Evolutionary conservation across 1,140 invertebrate species (phyloP).

Genomic region (Metaphire vulgaris): DNA sequence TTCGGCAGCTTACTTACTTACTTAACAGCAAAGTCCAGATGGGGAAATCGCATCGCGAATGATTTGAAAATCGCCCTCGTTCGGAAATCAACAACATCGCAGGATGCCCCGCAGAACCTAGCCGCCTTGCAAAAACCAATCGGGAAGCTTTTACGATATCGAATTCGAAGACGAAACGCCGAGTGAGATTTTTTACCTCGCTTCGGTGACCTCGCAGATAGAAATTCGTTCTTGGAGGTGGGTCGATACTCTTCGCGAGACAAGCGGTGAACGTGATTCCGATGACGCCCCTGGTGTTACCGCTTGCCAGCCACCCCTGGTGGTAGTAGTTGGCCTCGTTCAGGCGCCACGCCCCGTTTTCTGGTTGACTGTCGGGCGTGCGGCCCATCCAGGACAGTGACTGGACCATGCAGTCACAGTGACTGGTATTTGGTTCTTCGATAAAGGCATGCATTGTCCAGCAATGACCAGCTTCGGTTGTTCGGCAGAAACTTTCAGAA

Average conservation of each 20-base stretch:
- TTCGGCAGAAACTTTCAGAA: no score
- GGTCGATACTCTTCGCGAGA: slow-evolving; percentile 58
- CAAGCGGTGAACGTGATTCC: slow-evolving; percentile 93
- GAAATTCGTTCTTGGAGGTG: slow-evolving; percentile 77
- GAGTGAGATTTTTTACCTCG: slow-evolving; percentile 71
- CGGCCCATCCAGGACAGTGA: slow-evolving; percentile 97
- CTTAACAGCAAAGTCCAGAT: no score
- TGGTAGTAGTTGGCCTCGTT: slow-evolving; percentile 93
- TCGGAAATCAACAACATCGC: no score
- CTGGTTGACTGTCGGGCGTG: slow-evolving; percentile 85
- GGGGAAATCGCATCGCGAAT: no score
- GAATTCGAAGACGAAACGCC: no score
- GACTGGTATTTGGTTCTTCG: slow-evolving; percentile 81
- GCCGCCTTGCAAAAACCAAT: no score
- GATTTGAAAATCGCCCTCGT: no score
- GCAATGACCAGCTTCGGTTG: no score
- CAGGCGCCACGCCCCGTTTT: slow-evolving; percentile 70
- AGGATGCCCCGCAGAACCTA: no score
- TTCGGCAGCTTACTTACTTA: no score
- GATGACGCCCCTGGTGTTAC: slow-evolving; percentile 86
- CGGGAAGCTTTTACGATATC: no score
- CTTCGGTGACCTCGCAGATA: slow-evolving; percentile 92
- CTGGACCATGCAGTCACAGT: slow-evolving; percentile 88
- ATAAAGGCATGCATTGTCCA: slow-evolving; percentile 61
- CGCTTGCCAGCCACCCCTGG: slow-evolving; percentile 95